A percentile compares a stretch with the other conserved stretches of the same genome.
Evolutionary conservation across 2,888 invertebrate species (phyloP).

Genomic region (Polia nebulosa): DNA sequence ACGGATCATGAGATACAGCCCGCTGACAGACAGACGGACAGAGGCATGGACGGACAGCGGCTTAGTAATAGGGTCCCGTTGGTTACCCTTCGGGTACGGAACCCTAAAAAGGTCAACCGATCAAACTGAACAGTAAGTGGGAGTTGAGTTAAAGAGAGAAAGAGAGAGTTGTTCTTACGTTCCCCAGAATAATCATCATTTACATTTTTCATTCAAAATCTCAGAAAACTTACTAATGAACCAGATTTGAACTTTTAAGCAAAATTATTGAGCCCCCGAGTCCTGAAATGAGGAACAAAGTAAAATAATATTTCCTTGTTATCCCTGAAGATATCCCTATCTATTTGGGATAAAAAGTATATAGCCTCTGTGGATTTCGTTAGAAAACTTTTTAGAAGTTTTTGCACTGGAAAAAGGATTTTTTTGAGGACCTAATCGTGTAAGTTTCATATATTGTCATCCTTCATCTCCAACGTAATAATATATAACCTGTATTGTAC

Average conservation of each 20-base stretch:
- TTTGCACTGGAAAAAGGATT: neutral
- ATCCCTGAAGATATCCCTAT: conserved; percentile 20
- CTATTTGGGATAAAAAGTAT: conserved; percentile 25
- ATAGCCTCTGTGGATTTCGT: neutral
- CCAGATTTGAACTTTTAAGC: conserved; percentile 23
- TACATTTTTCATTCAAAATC: neutral
- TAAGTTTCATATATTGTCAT: neutral
- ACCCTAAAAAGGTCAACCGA: too few relatives aligned
- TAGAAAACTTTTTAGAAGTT: conserved; percentile 8
- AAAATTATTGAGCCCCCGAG: conserved; percentile 34
- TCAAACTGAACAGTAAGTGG: too few relatives aligned
- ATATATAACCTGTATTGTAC: neutral
- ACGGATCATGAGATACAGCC: too few relatives aligned
- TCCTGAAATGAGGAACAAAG: conserved; percentile 37
- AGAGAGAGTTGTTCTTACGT: too few relatives aligned
- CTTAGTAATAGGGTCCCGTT: too few relatives aligned
- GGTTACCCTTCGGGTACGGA: too few relatives aligned
- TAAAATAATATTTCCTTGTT: conserved; percentile 46
- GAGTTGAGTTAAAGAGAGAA: neutral
- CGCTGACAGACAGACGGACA: too few relatives aligned
- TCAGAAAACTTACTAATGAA: conserved; percentile 18
- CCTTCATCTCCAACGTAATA: neutral
- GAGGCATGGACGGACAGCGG: too few relatives aligned
- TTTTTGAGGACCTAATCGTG: neutral
- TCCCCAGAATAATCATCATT: neutral